Conservation (phyloP, 2,113 vertebrate genomes). For the Menura novaehollandiae region DNA sequence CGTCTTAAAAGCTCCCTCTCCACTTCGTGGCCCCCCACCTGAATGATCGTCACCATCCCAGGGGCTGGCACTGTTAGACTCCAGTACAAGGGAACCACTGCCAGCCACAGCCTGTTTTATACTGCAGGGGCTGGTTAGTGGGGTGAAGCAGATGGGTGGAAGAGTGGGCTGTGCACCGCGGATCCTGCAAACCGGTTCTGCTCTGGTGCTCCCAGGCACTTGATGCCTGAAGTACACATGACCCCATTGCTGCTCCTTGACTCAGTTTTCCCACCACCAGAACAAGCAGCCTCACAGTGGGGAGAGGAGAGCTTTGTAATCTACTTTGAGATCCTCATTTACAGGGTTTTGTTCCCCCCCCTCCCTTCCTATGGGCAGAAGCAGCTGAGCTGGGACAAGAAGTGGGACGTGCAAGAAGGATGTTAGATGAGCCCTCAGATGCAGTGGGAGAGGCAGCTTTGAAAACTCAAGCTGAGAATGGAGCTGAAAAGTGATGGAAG, state of each 20-base stretch:
- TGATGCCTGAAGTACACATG: neutral
- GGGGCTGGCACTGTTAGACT: neutral
- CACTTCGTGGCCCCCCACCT: fast-evolving
- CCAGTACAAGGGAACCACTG: neutral
- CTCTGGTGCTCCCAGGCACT: neutral
- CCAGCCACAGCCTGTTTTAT: neutral
- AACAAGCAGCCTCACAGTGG: neutral
- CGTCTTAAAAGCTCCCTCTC: neutral
- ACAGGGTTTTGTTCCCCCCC: neutral
- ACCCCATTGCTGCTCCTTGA: neutral
- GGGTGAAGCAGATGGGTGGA: neutral
- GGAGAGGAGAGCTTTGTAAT: neutral
- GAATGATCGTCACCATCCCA: neutral
- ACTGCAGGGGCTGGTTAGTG: neutral
- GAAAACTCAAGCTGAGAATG: neutral
- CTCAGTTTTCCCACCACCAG: neutral
- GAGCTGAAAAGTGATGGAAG: neutral
- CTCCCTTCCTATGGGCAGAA: neutral
- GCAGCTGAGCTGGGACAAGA: neutral
- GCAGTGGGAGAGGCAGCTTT: neutral
- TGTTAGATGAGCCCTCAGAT: neutral
- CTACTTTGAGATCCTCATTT: neutral
- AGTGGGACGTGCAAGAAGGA: fast-evolving
- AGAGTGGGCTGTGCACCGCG: neutral
- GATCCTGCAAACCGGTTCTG: neutral